A percentile compares a stretch with the other conserved stretches of the same genome.
phyloP scores from a whole-genome alignment of 2,888 invertebrate genomes.

The Mimachlamys varia region DNA sequence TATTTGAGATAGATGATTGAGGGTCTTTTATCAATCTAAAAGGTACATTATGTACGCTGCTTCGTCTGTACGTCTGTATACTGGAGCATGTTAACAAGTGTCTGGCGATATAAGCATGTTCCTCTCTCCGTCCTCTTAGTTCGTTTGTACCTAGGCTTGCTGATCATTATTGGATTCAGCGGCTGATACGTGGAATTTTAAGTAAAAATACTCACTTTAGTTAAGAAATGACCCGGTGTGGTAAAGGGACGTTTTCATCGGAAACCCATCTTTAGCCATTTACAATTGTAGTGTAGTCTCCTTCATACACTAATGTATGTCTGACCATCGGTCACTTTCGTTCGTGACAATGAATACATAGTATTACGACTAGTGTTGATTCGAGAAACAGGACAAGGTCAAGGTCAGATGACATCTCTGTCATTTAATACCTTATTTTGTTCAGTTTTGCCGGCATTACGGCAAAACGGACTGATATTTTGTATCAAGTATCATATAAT shows the following conservation, averaged over 20 bases:
- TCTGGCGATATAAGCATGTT: neutral
- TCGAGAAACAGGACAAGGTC: neutral
- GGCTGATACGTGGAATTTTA: neutral
- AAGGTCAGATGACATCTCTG: neutral
- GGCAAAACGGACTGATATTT: too few species aligned
- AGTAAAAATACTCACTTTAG: neutral
- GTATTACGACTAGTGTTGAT: neutral
- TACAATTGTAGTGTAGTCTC: neutral
- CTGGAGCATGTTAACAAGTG: neutral
- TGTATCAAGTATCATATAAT: too few species aligned
- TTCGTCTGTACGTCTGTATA: neutral
- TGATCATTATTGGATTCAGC: neutral
- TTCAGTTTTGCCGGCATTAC: too few species aligned
- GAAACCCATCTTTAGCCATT: neutral
- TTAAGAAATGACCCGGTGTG: neutral
- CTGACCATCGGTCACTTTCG: neutral
- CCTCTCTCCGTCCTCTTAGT: neutral
- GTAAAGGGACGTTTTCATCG: neutral
- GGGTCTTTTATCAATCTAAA: neutral
- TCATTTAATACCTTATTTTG: too few species aligned
- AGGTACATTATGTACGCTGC: neutral
- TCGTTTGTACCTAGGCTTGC: neutral
- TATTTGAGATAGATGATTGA: neutral
- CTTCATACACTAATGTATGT: neutral
- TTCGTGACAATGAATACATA: slow-evolving; percentile 3